phyloP scores from a whole-genome alignment of 2,888 invertebrate genomes.

The Malacosoma neustria region DNA sequence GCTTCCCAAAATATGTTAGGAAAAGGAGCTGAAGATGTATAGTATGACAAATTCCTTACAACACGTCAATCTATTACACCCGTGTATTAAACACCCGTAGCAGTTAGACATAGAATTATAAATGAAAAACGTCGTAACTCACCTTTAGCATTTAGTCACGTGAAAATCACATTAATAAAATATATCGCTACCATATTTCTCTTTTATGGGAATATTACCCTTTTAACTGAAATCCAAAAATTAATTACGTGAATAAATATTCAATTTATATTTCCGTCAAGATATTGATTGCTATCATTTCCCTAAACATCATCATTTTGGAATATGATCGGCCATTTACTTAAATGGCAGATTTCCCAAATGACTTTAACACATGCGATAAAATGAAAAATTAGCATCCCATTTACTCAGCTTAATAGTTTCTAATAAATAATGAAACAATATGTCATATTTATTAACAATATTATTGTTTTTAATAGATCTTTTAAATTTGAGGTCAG shows the following conservation, averaged over 20 bases:
- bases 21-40: too few relatives aligned
- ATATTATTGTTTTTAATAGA: too few relatives aligned
- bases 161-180: background rate
- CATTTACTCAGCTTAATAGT: background rate
- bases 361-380: constrained; percentile 19
- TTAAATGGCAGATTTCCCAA: constrained; percentile 19
- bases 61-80: too few relatives aligned
- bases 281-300: constrained; percentile 1
- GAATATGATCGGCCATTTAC: constrained; percentile 12
- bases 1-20: too few relatives aligned
- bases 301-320: constrained; percentile 14
- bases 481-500: too few relatives aligned
- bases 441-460: background rate
- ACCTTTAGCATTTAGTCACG: background rate
- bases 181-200: background rate
- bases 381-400: constrained; percentile 4
- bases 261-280: background rate
- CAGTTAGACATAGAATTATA: too few relatives aligned
- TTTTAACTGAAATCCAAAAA: background rate
- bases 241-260: background rate
- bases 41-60: too few relatives aligned
- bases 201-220: background rate
- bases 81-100: too few relatives aligned
- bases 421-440: background rate
- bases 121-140: too few relatives aligned